Evolutionary conservation across 2,113 vertebrate species (phyloP).

Genomic region (Saccopteryx bilineata): DNA sequence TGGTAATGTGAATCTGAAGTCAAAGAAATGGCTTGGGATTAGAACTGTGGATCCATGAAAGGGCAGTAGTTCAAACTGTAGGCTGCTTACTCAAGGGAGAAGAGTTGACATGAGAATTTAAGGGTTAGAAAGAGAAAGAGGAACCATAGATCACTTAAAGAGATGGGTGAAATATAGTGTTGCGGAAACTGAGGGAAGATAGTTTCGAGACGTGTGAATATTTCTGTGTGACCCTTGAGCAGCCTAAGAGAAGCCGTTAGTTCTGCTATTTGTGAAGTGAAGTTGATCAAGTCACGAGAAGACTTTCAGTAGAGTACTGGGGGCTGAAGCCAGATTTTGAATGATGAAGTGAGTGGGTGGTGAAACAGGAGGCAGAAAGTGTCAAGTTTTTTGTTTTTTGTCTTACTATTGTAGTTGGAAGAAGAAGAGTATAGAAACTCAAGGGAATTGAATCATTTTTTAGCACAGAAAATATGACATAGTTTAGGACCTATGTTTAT

Average conservation of each 20-base stretch:
- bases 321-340: neutral
- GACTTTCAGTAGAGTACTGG: neutral
- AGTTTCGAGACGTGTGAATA: neutral
- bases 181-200: neutral
- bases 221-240: neutral
- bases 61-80: neutral
- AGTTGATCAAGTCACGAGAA: neutral
- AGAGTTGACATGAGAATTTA: constrained; percentile 49
- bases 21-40: neutral
- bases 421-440: constrained; percentile 45
- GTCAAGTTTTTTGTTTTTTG: neutral
- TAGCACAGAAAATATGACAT: constrained; percentile 13
- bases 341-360: constrained; percentile 44
- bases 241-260: neutral
- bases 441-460: neutral
- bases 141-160: constrained; percentile 41
- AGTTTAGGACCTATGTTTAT: constrained; percentile 49
- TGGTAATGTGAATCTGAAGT: constrained; percentile 25
- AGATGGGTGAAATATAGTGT: neutral
- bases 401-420: neutral
- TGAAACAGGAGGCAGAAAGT: constrained; percentile 68
- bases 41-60: neutral
- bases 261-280: neutral
- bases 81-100: constrained; percentile 26
- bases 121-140: constrained; percentile 58